A percentile compares a stretch with the other conserved stretches of the same genome.
phyloP scores from a whole-genome alignment of 2,888 invertebrate species.

The Lapara coniferarum region DNA sequence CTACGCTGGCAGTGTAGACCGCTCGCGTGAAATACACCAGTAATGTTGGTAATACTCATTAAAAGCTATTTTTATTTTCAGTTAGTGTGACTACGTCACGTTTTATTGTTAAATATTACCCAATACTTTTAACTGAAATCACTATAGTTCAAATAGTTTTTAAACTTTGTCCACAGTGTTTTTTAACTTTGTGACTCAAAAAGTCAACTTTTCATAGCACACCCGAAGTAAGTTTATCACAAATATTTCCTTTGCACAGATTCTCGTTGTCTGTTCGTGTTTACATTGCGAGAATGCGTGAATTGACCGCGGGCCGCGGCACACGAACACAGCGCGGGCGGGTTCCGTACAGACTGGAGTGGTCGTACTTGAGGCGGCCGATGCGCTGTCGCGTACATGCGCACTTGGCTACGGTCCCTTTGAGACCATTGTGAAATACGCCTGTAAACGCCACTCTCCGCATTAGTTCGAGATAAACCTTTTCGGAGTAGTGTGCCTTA shows the following conservation, averaged over 20 bases:
- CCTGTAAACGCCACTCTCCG: constrained; percentile 64
- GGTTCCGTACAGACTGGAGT: constrained; percentile 65
- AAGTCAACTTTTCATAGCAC: constrained; percentile 50
- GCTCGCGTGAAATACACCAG: constrained; percentile 40
- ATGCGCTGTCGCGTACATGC: constrained; percentile 71
- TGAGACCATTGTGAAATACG: constrained; percentile 69
- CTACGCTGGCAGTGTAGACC: constrained; percentile 32
- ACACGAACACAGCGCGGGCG: constrained; percentile 52
- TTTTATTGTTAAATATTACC: constrained; percentile 14
- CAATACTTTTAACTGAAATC: constrained; percentile 12
- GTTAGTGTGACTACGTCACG: constrained; percentile 44
- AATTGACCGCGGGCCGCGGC: constrained; percentile 44
- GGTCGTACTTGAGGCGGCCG: constrained; percentile 50
- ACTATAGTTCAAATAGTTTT: constrained; percentile 9
- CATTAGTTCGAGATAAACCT: constrained; percentile 70
- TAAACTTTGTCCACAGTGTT: constrained; percentile 26
- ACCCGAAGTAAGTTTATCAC: constrained; percentile 48
- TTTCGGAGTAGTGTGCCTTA: constrained; percentile 50
- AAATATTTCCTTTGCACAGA: constrained; percentile 52
- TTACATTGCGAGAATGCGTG: constrained; percentile 55
- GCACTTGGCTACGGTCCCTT: constrained; percentile 68
- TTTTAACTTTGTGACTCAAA: constrained; percentile 26
- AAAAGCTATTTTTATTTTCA: constrained; percentile 58
- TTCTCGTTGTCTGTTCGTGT: no score
- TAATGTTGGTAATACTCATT: constrained; percentile 60